These are phyloP conservation scores for Micoletzkya japonica DNA, from an alignment of 2,888 invertebrate species.

Conservation along the genomic window DNA sequence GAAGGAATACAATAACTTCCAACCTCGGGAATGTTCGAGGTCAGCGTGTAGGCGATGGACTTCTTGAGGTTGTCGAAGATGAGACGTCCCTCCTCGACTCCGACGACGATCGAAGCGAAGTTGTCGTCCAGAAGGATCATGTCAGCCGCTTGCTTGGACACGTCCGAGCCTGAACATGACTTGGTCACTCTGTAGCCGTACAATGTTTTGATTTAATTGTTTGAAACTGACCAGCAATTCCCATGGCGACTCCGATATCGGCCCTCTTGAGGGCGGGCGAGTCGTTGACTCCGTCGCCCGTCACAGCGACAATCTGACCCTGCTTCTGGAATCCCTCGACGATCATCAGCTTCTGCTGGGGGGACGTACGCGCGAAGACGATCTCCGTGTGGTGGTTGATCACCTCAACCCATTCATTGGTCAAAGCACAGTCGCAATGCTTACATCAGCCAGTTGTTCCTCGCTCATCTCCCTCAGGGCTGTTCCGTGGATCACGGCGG, in stretches of 20 bases:
- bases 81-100: constrained; percentile 74
- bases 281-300: constrained; percentile 72
- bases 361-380: constrained; percentile 64
- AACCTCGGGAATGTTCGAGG: constrained; percentile 64
- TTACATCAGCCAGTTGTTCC: constrained; percentile 41
- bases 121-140: constrained; percentile 98
- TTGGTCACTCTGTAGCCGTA: not conserved
- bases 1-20: not conserved
- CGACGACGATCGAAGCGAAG: constrained; percentile 90
- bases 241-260: constrained; percentile 53
- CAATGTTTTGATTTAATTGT: not conserved
- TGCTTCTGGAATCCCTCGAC: constrained; percentile 71
- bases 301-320: constrained; percentile 71
- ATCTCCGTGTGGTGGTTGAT: constrained; percentile 61
- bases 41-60: constrained; percentile 70
- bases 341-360: constrained; percentile 68
- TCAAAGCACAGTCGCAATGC: not conserved
- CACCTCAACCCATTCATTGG: constrained; percentile 1
- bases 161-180: constrained; percentile 67
- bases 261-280: constrained; percentile 70
- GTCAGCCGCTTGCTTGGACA: constrained; percentile 91
- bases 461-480: constrained; percentile 54
- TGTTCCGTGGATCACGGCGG: constrained; percentile 64
- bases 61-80: constrained; percentile 71
- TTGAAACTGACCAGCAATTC: constrained; percentile 30